Evolutionary conservation across 2,797 vertebrate genomes (phyloP), one percentile per base, ranked within the genome.

Genomic region (Cyprinodon diabolis): DNA sequence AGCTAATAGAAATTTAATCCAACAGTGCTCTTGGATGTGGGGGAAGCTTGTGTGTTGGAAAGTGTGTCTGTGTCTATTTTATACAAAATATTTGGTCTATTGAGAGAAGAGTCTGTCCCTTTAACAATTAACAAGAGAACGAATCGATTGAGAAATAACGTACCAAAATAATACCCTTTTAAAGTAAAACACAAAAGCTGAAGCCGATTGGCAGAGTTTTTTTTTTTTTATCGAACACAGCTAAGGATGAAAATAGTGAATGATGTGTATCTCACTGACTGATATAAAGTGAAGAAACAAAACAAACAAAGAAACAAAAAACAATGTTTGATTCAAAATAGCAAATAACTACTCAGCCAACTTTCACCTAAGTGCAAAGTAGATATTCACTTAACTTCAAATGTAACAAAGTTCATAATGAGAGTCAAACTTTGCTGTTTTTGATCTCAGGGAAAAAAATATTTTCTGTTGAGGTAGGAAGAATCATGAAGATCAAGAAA

Each of bases 1-100:
- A 93, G 87, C 90, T 94, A 95, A 94, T 93, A 89, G 89, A 94
- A 91, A 93, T 91, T 90, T 94, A 92, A 94, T 93, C 91, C 87
- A 88, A 90, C 87, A 78, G 79, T 52, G 72, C 76, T 67, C 84
- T 87, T 72, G 78, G 82, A 86, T 87, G 82, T 86, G 80, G 65
- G 17, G 57, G 66, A 81, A 67, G 78, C 69, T 52, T n/a, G 23
- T 35, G 72, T 76, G 80, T 74, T 30, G 30, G 74, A 43, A 70
- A 62, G 66, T 68, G 74, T 55, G 76, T 60, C 55, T 71, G 60
- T 68, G 60, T 72, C 68, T 69, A 76, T 84, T 82, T 78, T 68
- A 84, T 79, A 85, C 80, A 82, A 89, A 87, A 89, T 86, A 90
- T 90, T 92, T 88, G 82, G 68, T 68, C 80, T 40, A 58, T 75